Evolutionary conservation across 2,113 vertebrate species (phyloP), one percentile per base, ranked within the genome.

Genomic region (Cyprinodon brontotheroides): DNA sequence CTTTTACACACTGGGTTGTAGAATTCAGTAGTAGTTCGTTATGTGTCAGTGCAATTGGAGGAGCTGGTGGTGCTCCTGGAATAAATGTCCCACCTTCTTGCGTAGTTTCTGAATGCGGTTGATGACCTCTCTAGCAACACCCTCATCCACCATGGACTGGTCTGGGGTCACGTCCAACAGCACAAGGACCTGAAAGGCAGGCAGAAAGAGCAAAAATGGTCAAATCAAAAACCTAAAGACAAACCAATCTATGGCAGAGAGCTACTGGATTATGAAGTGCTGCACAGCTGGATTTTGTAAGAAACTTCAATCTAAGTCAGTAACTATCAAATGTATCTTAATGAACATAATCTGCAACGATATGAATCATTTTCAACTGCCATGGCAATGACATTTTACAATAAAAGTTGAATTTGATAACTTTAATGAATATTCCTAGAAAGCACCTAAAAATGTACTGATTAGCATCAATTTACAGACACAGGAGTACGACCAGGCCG

Each of bases 91-190:
- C 61, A 98, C 98, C 97, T 99, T 99, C 89, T 99, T 99, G 48
- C 98, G 96, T 71, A 99, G 96, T 84, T 99, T 99, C 94, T 99
- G 98, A 86, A 99, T 97, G 83, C 97, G 97, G 90, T 99, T 99
- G 86, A 99, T 98, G 85, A 99, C 97, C 67, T 99, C 98, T 45
- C 97, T 93, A 65, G 98, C 97, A 80, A 99, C 96, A 1, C 98
- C 98, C 89, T 99, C 97, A 78, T 98, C 96, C 67, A 98, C 86
- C 98, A 99, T 97, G 59, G 97, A 95, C 90, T 99, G 97, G 89
- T 99, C 98, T 1, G 98, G 97, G 17, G 95, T 95, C 76, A 99
- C 91, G 45, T 99, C 96, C 62, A 99, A 84, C 67, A 99, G 94
- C 81, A 99, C 95, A 78, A 99, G 89, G 50, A 95, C 96, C 98